Evolutionary conservation across 2,888 invertebrate genomes (phyloP).

Genomic region (Eristalis tenax): DNA sequence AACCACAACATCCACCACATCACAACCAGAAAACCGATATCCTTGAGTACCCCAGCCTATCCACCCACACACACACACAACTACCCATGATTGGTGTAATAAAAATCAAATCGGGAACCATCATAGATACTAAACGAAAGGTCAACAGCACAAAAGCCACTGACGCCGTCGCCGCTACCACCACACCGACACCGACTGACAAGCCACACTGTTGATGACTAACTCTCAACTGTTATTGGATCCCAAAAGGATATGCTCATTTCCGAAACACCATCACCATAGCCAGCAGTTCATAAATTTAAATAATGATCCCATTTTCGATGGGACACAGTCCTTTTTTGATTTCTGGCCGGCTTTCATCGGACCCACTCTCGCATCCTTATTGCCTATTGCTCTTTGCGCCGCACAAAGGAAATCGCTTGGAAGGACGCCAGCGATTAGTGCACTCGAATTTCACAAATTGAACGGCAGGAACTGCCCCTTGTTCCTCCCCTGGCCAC

Average conservation of each 20-base stretch:
- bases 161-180: background rate
- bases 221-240: background rate
- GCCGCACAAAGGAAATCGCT: slow-evolving; percentile 43
- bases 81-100: background rate
- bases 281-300: slow-evolving; percentile 45
- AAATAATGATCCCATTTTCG: slow-evolving; percentile 47
- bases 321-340: slow-evolving; percentile 24
- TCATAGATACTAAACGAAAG: background rate
- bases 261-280: slow-evolving; percentile 10
- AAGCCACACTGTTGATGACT: background rate
- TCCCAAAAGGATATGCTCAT: slow-evolving; percentile 33
- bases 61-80: background rate
- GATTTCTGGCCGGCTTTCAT: slow-evolving; percentile 24
- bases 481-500: background rate
- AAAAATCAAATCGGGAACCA: background rate
- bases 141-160: slow-evolving; percentile 7
- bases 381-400: slow-evolving; percentile 4
- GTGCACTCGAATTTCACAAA: slow-evolving; percentile 48
- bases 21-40: background rate
- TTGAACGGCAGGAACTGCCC: slow-evolving; percentile 7
- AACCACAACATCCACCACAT: background rate
- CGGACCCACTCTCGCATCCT: background rate
- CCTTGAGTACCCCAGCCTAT: background rate
- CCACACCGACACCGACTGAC: background rate
- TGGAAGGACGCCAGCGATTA: slow-evolving; percentile 59